Conservation (phyloP, 2,797 vertebrate genomes). For the Lepus townsendii region DNA sequence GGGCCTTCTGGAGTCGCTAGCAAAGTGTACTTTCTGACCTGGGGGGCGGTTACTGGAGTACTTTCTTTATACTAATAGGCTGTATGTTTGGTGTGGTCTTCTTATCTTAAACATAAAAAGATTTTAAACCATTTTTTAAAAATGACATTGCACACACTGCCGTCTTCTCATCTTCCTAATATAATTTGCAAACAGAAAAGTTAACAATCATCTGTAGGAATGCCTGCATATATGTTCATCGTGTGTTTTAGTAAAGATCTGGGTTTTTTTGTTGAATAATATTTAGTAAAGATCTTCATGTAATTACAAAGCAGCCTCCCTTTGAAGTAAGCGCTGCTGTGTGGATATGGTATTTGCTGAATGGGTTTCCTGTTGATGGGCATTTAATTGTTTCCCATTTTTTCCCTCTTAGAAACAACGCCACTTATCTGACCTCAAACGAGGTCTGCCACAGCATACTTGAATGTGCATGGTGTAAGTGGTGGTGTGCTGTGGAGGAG, state of each 20-base stretch:
- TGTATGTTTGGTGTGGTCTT: slow-evolving; percentile 13
- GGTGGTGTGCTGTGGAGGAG: too few species aligned
- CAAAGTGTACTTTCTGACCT: not conserved
- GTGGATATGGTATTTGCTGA: slow-evolving; percentile 8
- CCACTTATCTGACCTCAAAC: too few species aligned
- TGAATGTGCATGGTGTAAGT: too few species aligned
- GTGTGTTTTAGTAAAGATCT: not conserved
- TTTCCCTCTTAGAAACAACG: not conserved
- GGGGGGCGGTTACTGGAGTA: not conserved
- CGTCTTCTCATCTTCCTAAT: slow-evolving; percentile 24
- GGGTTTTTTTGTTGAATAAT: not conserved
- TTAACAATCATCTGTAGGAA: not conserved
- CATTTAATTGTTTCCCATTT: slow-evolving; percentile 18
- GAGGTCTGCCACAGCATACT: too few species aligned
- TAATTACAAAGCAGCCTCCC: not conserved
- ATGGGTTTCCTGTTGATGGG: not conserved
- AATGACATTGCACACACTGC: not conserved
- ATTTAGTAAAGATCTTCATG: not conserved
- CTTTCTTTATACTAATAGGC: not conserved
- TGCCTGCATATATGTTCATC: not conserved
- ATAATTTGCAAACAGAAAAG: not conserved
- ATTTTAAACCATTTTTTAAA: not conserved
- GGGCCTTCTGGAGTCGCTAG: not conserved
- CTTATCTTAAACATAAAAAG: not conserved
- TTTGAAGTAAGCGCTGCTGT: not conserved